phyloP scores from a whole-genome alignment of 2,888 invertebrate species.

The Erpobdella octoculata region DNA sequence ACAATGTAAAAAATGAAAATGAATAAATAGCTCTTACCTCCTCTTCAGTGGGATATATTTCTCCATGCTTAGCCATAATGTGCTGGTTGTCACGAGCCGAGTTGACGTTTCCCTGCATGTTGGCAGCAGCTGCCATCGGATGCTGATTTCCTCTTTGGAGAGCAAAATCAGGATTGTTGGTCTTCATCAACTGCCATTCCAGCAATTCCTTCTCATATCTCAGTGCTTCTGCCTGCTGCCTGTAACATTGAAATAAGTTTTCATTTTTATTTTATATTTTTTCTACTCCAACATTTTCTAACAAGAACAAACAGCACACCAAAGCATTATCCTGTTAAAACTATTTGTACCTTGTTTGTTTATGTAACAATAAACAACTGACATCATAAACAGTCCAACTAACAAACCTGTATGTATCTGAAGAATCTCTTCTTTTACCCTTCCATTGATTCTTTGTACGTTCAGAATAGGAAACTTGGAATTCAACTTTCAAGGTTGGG shows the following conservation, averaged over 20 bases:
- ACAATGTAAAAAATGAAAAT: not conserved
- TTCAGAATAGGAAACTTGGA: not conserved
- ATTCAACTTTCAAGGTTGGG: constrained; percentile 26
- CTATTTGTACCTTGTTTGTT: too few relatives aligned
- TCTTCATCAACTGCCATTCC: constrained; percentile 29
- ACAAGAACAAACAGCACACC: too few relatives aligned
- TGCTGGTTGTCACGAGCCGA: constrained; percentile 9
- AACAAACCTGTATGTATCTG: not conserved
- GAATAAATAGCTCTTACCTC: not conserved
- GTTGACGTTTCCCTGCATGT: not conserved
- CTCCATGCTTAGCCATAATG: constrained; percentile 11
- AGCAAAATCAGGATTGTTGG: not conserved
- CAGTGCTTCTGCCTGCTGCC: constrained; percentile 26
- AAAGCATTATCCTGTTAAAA: too few relatives aligned
- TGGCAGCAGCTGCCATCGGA: not conserved
- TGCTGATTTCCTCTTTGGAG: too few relatives aligned
- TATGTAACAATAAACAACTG: too few relatives aligned
- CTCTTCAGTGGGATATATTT: constrained; percentile 4
- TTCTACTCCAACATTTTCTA: too few relatives aligned
- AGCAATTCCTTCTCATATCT: constrained; percentile 29
- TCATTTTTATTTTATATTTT: too few relatives aligned
- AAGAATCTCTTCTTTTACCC: constrained; percentile 9
- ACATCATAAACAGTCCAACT: too few relatives aligned
- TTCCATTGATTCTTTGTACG: constrained; percentile 21
- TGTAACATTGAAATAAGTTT: too few relatives aligned